phyloP scores from a whole-genome alignment of 2,797 vertebrate genomes.

The Craterocephalus amniculus region DNA sequence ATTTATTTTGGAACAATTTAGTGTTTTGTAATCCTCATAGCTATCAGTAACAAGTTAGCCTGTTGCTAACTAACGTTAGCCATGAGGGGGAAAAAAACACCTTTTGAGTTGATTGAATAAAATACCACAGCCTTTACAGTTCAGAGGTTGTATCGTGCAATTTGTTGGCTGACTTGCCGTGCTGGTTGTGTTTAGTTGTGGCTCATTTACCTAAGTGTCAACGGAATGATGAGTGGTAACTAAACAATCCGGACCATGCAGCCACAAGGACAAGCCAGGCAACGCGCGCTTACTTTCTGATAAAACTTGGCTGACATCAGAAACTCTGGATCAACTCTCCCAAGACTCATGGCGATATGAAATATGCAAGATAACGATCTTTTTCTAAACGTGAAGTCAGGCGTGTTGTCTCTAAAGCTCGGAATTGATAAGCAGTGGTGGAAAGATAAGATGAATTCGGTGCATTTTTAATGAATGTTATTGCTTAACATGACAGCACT shows the following conservation, averaged over 20 bases:
- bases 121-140: neutral
- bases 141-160: no score
- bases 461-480: slow-evolving; percentile 12
- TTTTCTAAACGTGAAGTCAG: neutral
- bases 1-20: slow-evolving; percentile 12
- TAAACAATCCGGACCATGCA: slow-evolving; percentile 11
- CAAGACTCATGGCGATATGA: neutral
- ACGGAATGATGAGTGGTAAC: neutral
- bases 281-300: slow-evolving; percentile 57
- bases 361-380: fast-evolving
- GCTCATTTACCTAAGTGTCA: neutral
- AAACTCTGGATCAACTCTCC: slow-evolving; percentile 1
- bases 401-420: neutral
- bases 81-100: neutral
- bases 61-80: slow-evolving; percentile 31
- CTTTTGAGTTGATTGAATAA: neutral
- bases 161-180: fast-evolving
- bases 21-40: slow-evolving; percentile 35
- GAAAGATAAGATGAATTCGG: neutral
- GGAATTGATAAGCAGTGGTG: neutral
- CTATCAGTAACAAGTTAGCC: slow-evolving; percentile 48
- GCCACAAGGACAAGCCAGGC: slow-evolving; percentile 53
- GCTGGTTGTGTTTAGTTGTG: neutral
- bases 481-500: neutral
- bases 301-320: slow-evolving; percentile 31